phyloP scores from a whole-genome alignment of 2,888 invertebrate species.

The Callimorpha dominula region DNA sequence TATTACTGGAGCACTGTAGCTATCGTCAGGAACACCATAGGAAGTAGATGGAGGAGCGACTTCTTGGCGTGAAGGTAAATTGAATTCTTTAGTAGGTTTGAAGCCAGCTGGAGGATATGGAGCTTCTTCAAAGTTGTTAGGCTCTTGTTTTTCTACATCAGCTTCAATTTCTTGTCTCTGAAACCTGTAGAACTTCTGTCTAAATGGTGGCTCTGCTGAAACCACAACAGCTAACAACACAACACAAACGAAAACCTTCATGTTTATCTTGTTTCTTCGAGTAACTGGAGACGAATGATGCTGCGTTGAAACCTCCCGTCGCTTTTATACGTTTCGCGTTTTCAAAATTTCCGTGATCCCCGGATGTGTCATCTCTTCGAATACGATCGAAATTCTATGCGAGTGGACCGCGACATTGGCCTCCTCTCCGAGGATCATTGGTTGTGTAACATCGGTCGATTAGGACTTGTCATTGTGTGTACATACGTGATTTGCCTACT shows the following conservation, averaged over 20 bases:
- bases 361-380: conserved; percentile 76
- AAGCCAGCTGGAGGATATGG: conserved; percentile 79
- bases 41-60: conserved; percentile 69
- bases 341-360: conserved; percentile 72
- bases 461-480: conserved; percentile 80
- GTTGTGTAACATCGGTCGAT: conserved; percentile 79
- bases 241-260: conserved; percentile 73
- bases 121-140: conserved; percentile 59
- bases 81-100: conserved; percentile 72
- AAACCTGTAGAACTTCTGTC: conserved; percentile 64
- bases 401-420: conserved; percentile 81
- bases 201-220: conserved; percentile 75
- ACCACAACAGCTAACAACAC: conserved; percentile 70
- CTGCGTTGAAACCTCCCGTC: conserved; percentile 54
- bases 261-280: conserved; percentile 62
- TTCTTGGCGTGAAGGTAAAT: conserved; percentile 73
- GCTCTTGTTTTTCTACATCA: conserved; percentile 44
- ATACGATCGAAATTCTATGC: conserved; percentile 78
- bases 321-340: conserved; percentile 71
- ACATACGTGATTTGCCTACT: conserved; percentile 77
- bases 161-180: conserved; percentile 68
- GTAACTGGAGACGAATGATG: conserved; percentile 77
- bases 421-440: conserved; percentile 75
- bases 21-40: conserved; percentile 76
- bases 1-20: conserved; percentile 77